Evolutionary conservation across 2,888 invertebrate genomes (phyloP).

Genomic region (Schizaphis graminum): DNA sequence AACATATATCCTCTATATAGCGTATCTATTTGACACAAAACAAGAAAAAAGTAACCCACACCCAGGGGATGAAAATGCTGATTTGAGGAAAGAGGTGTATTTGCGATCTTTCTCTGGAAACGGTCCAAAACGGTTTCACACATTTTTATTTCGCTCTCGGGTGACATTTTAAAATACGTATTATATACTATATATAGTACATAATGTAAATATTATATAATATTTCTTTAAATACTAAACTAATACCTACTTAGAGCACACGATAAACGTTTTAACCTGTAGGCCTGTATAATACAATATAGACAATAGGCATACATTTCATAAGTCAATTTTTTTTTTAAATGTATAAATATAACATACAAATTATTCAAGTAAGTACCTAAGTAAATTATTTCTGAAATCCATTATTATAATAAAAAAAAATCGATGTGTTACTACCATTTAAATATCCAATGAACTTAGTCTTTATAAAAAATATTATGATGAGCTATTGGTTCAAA

Average conservation of each 20-base stretch:
- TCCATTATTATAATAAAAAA: background rate
- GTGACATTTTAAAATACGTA: slow-evolving; percentile 26
- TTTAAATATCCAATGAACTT: background rate
- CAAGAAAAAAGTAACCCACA: background rate
- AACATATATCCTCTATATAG: background rate
- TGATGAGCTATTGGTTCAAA: background rate
- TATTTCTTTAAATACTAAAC: background rate
- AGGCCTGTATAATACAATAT: background rate
- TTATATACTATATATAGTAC: background rate
- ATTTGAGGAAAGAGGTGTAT: background rate
- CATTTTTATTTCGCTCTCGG: slow-evolving; percentile 54
- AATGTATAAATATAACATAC: background rate
- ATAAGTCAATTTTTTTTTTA: background rate
- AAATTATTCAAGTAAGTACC: background rate
- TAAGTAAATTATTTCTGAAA: background rate
- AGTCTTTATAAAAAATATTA: background rate
- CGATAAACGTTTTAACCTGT: background rate
- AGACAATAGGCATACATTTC: too few relatives aligned
- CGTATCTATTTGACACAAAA: background rate
- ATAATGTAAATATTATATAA: background rate
- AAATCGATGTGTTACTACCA: background rate
- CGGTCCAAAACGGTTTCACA: slow-evolving; percentile 31
- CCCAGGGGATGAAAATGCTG: background rate
- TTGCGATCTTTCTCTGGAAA: slow-evolving; percentile 66
- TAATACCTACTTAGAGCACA: background rate